A percentile compares a stretch with the other conserved stretches of the same genome.
phyloP scores from a whole-genome alignment of 2,113 vertebrate species.

The Crotalus helleri region DNA sequence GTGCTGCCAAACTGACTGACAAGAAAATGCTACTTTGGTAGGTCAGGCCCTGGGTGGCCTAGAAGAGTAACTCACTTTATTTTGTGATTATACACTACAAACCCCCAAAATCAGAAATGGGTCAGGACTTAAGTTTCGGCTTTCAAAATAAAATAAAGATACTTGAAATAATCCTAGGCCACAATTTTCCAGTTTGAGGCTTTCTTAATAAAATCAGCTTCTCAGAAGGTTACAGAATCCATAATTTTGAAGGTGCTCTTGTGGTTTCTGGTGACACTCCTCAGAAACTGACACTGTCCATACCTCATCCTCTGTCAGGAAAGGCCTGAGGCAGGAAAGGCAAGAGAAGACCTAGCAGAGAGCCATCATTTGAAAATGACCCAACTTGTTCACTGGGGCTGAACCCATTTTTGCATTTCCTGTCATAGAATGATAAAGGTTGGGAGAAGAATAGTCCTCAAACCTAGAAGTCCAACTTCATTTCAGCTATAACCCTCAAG shows the following conservation, averaged over 20 bases:
- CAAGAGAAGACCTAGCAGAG: neutral
- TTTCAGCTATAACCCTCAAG: neutral
- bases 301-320: neutral
- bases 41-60: neutral
- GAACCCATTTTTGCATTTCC: neutral
- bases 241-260: neutral
- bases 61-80: neutral
- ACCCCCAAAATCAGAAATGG: neutral
- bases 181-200: neutral
- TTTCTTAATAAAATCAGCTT: neutral
- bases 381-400: neutral
- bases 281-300: neutral
- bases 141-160: neutral
- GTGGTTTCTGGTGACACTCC: neutral
- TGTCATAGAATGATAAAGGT: neutral
- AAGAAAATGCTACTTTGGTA: constrained; percentile 30
- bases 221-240: neutral
- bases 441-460: neutral
- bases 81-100: neutral
- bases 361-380: neutral
- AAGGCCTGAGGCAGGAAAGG: neutral
- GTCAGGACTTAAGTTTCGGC: neutral
- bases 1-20: constrained; percentile 37
- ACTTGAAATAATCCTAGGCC: neutral
- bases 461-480: too few relatives aligned